phyloP scores from a whole-genome alignment of 2,888 invertebrate genomes.

The Drosophila anomalata region DNA sequence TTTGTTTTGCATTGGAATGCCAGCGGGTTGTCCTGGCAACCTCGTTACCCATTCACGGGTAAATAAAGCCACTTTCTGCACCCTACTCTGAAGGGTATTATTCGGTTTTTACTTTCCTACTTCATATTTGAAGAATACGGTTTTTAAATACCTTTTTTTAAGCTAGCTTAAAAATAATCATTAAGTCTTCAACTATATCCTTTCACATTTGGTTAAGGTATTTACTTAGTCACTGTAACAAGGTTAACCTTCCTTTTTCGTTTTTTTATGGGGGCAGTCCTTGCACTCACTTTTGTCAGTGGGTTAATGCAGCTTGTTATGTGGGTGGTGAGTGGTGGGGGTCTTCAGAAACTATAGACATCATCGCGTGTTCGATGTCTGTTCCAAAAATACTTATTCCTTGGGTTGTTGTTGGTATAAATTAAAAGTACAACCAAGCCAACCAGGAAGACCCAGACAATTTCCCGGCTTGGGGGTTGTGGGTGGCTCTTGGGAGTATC shows the following conservation, averaged over 20 bases:
- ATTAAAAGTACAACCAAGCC: constrained; percentile 47
- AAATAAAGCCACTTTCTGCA: constrained; percentile 32
- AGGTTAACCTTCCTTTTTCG: constrained; percentile 22
- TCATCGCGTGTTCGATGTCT: constrained; percentile 33
- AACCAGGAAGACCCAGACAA: constrained; percentile 29
- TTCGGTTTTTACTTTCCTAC: too few relatives aligned
- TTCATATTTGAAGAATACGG: neutral
- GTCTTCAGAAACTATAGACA: constrained; percentile 12
- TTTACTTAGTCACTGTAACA: neutral
- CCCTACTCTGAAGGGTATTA: neutral
- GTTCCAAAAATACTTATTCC: constrained; percentile 34
- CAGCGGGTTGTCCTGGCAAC: constrained; percentile 65
- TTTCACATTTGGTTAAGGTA: neutral
- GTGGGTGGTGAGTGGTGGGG: constrained; percentile 17
- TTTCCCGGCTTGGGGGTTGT: neutral
- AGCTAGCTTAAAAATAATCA: neutral
- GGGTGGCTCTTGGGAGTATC: constrained; percentile 11
- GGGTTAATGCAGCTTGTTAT: constrained; percentile 67
- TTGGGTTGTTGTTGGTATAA: constrained; percentile 22
- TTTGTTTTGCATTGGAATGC: constrained; percentile 78
- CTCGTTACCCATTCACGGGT: constrained; percentile 25
- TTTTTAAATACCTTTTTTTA: neutral
- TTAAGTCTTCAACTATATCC: neutral
- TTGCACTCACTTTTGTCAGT: constrained; percentile 71
- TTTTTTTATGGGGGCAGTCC: constrained; percentile 53